These are phyloP conservation scores for Camponotus pennsylvanicus DNA, from an alignment of 1,140 invertebrate species.

Conservation along the genomic window DNA sequence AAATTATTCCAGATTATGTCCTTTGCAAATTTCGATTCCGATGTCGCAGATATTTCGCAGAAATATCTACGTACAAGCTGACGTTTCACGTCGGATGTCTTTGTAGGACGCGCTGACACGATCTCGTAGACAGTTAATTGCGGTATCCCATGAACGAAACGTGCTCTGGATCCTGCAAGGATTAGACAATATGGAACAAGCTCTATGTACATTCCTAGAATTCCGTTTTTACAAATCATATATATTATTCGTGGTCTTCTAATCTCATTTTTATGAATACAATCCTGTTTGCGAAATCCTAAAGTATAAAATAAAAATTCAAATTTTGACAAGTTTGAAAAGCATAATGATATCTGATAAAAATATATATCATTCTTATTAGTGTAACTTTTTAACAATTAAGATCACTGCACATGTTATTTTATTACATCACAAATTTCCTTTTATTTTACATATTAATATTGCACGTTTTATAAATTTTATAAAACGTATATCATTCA, in stretches of 20 bases:
- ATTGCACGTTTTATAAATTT: background rate
- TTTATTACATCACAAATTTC: background rate
- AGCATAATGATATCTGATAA: background rate
- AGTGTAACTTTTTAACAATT: background rate
- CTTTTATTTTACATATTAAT: background rate
- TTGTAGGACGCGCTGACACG: slow-evolving; percentile 73
- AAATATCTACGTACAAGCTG: slow-evolving; percentile 69
- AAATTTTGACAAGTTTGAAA: background rate
- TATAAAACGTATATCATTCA: background rate
- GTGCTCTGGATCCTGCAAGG: slow-evolving; percentile 75
- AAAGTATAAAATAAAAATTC: background rate
- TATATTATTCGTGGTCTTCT: background rate
- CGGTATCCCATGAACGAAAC: slow-evolving; percentile 82
- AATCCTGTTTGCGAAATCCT: background rate
- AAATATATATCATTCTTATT: background rate
- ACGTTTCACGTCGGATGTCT: slow-evolving; percentile 78
- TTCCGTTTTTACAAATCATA: slow-evolving; percentile 4
- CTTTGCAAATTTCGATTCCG: slow-evolving; percentile 57
- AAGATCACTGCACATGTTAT: background rate
- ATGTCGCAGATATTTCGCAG: slow-evolving; percentile 26
- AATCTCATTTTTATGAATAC: background rate
- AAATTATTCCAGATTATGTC: background rate
- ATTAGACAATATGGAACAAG: slow-evolving; percentile 70
- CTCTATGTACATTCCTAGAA: slow-evolving; percentile 33
- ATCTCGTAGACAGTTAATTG: slow-evolving; percentile 82